These are phyloP conservation scores for Anser cygnoides DNA, from an alignment of 2,113 vertebrate genomes.

Conservation along the genomic window DNA sequence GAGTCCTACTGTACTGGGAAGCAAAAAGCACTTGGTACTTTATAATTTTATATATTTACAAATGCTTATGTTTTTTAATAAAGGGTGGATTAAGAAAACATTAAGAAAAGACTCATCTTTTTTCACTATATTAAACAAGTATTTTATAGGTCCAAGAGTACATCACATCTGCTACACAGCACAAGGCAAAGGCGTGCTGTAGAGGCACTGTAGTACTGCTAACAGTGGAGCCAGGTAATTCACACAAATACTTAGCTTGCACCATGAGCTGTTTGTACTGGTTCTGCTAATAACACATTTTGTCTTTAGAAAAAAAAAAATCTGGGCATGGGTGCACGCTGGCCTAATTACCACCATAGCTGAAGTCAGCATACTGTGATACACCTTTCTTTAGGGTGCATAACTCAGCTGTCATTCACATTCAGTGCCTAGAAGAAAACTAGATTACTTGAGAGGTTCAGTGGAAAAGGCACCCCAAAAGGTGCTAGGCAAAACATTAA, in stretches of 20 bases:
- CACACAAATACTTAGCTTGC: neutral
- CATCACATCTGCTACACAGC: neutral
- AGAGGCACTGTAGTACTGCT: neutral
- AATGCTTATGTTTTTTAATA: conserved; percentile 39
- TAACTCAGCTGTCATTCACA: neutral
- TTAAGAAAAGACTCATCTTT: neutral
- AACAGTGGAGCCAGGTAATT: neutral
- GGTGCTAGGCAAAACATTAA: neutral
- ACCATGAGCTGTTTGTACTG: neutral
- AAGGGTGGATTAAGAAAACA: neutral
- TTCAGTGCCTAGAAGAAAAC: neutral
- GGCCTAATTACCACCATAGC: neutral
- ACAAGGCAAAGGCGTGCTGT: neutral
- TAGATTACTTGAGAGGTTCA: neutral
- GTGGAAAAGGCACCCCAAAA: neutral
- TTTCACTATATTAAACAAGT: neutral
- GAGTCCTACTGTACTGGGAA: neutral
- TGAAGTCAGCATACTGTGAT: neutral
- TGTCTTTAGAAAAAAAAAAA: neutral
- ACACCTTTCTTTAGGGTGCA: neutral
- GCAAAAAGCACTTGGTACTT: conserved; percentile 28
- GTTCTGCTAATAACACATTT: neutral
- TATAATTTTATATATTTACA: conserved; percentile 36
- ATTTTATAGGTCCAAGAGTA: neutral
- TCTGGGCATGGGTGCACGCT: neutral